A percentile compares a stretch with the other conserved stretches of the same genome.
Evolutionary conservation across 2,113 vertebrate species (phyloP).

Genomic region (Cepphus grylle): DNA sequence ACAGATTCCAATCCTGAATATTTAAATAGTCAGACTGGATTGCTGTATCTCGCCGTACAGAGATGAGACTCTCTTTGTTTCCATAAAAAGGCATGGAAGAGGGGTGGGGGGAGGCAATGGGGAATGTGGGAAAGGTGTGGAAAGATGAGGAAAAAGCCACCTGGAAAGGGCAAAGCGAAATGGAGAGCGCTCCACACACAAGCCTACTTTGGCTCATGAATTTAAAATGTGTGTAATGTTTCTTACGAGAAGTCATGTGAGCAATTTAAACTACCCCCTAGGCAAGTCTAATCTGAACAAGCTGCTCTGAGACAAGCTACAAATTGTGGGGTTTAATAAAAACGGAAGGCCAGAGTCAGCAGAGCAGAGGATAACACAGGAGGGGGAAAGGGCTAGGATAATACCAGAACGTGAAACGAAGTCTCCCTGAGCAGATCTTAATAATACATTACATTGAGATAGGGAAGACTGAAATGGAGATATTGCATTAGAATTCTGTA

Average conservation of each 20-base stretch:
- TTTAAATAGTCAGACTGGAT: background rate
- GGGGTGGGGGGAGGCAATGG: background rate
- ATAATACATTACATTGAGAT: background rate
- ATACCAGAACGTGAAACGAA: background rate
- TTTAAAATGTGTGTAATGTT: slow-evolving; percentile 51
- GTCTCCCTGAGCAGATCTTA: background rate
- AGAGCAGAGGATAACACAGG: background rate
- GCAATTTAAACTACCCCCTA: slow-evolving; percentile 60
- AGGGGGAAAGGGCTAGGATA: background rate
- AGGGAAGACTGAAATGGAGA: background rate
- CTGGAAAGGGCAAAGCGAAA: slow-evolving; percentile 42
- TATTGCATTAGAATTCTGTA: background rate
- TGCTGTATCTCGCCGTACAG: background rate
- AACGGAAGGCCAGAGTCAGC: background rate
- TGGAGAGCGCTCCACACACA: background rate
- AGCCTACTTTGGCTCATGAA: slow-evolving; percentile 43
- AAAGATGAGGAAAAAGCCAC: slow-evolving; percentile 29
- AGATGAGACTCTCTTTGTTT: background rate
- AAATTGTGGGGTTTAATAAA: slow-evolving; percentile 54
- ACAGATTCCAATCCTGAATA: background rate
- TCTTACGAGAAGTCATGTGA: slow-evolving; percentile 50
- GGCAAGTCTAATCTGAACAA: slow-evolving; percentile 55
- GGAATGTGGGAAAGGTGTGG: background rate
- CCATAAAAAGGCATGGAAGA: background rate
- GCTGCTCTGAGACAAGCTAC: slow-evolving; percentile 53